Conservation (phyloP, 2,888 invertebrate species). For the Sycophila texana region DNA sequence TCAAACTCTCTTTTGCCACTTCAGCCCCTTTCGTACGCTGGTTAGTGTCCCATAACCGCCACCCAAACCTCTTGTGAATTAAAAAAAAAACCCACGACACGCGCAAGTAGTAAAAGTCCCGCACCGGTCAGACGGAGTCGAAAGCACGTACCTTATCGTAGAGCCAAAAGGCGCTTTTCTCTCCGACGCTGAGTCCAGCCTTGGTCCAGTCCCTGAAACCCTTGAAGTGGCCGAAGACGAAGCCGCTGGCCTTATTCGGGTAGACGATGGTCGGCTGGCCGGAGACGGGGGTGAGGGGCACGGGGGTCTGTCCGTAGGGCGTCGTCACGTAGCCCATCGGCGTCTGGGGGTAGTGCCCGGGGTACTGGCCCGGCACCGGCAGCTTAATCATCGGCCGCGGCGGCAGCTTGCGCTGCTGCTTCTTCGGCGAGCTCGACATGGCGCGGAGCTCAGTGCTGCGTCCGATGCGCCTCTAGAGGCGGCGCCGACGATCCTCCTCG, state of each 20-base stretch:
- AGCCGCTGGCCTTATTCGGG: slow-evolving; percentile 83
- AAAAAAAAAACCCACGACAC: too few relatives aligned
- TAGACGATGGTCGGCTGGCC: slow-evolving; percentile 67
- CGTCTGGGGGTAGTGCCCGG: slow-evolving; percentile 66
- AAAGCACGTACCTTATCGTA: slow-evolving; percentile 82
- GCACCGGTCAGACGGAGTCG: not conserved
- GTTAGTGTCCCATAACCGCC: not conserved
- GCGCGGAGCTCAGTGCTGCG: not conserved
- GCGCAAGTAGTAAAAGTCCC: not conserved
- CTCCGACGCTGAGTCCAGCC: slow-evolving; percentile 88
- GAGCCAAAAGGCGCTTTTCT: slow-evolving; percentile 87
- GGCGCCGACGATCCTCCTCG: too few relatives aligned
- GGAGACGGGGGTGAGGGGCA: slow-evolving; percentile 73
- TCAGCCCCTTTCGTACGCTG: not conserved
- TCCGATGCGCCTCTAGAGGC: too few relatives aligned
- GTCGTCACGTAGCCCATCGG: slow-evolving; percentile 67
- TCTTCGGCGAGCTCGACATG: slow-evolving; percentile 42
- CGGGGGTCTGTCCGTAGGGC: slow-evolving; percentile 69
- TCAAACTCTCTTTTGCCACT: not conserved
- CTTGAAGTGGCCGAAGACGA: slow-evolving; percentile 87
- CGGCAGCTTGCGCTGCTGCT: slow-evolving; percentile 60
- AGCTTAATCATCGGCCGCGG: slow-evolving; percentile 70
- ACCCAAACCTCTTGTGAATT: not conserved
- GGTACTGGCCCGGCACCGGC: slow-evolving; percentile 70
- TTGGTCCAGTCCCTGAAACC: slow-evolving; percentile 89